phyloP scores from a whole-genome alignment of 2,888 invertebrate genomes.

The Syrphus vitripennis region DNA sequence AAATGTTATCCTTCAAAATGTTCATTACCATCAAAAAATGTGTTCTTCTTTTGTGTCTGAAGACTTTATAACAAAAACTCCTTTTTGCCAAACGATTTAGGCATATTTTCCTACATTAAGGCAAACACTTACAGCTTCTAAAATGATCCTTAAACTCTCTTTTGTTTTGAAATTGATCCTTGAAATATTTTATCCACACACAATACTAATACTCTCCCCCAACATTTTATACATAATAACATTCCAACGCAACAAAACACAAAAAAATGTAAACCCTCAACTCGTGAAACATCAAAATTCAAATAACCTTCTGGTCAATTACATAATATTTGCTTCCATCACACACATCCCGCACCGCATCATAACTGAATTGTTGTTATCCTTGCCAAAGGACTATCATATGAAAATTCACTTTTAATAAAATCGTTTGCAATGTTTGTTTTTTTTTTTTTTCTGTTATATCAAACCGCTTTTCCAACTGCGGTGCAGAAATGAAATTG shows the following conservation, averaged over 20 bases:
- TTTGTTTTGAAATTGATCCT: not conserved
- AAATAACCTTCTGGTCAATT: slow-evolving; percentile 49
- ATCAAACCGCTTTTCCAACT: slow-evolving; percentile 8
- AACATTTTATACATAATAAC: not conserved
- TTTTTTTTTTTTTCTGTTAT: not conserved
- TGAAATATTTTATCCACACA: not conserved
- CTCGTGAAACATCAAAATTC: slow-evolving; percentile 21
- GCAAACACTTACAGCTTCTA: not conserved
- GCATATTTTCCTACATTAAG: not conserved
- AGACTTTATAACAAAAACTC: not conserved
- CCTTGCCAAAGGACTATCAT: slow-evolving; percentile 10
- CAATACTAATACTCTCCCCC: not conserved
- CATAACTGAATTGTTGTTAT: slow-evolving; percentile 13
- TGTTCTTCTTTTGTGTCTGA: not conserved
- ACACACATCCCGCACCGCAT: not conserved
- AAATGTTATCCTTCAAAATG: no score
- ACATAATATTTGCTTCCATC: slow-evolving; percentile 4
- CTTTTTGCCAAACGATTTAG: no score
- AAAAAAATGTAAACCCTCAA: not conserved
- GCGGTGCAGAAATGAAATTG: slow-evolving; percentile 35
- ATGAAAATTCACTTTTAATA: slow-evolving; percentile 51
- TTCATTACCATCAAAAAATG: no score
- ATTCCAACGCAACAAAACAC: not conserved
- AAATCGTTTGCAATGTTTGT: not conserved
- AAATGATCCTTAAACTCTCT: not conserved